phyloP scores from a whole-genome alignment of 1,140 invertebrate species.

The Andricus grossulariae region DNA sequence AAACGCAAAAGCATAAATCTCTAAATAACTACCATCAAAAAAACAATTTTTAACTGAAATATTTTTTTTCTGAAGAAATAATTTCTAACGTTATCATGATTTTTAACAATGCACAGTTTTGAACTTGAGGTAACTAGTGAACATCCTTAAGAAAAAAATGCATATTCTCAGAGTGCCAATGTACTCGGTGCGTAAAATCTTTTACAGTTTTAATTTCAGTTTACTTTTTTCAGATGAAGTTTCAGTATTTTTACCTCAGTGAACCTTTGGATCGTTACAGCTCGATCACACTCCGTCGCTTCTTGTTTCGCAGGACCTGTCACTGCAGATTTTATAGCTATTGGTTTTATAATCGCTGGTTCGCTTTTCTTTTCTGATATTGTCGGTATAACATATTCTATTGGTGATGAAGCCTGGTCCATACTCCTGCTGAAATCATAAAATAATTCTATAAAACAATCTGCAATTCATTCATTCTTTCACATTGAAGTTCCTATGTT shows the following conservation, averaged over 20 bases:
- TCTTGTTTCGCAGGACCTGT: conserved; percentile 11
- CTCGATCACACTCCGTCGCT: conserved; percentile 5
- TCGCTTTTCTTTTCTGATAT: conserved; percentile 16
- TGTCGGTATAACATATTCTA: conserved; percentile 20
- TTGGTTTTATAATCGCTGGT: conserved; percentile 25
- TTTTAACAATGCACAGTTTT: no score
- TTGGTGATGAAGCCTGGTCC: conserved; percentile 5
- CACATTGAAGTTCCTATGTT: no score
- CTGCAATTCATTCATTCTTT: neutral
- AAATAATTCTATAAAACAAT: neutral
- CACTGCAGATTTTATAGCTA: conserved; percentile 19
- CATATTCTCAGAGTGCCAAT: no score
- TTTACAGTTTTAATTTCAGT: neutral
- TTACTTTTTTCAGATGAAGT: conserved; percentile 14
- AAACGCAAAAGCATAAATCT: no score
- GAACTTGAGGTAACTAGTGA: no score
- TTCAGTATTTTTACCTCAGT: conserved; percentile 25
- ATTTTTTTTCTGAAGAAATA: no score
- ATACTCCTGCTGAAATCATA: conserved; percentile 9
- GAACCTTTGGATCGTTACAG: conserved; percentile 18
- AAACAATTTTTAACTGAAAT: no score
- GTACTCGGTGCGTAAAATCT: no score
- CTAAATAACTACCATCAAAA: no score
- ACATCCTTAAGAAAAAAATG: neutral
- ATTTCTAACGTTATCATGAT: no score